Conservation (phyloP, 2,888 invertebrate genomes). For the Microctonus brassicae region DNA sequence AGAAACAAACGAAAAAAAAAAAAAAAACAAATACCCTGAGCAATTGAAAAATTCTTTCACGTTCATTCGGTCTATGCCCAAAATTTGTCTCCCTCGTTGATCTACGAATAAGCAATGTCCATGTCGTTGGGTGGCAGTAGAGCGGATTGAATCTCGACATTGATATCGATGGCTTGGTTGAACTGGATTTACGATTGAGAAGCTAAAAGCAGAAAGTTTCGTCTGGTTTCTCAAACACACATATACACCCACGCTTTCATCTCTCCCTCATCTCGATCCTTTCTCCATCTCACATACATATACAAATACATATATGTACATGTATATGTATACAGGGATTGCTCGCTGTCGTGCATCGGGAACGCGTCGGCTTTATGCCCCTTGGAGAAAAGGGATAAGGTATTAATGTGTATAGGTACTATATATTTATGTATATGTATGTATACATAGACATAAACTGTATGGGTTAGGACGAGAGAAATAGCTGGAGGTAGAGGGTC, state of each 20-base stretch:
- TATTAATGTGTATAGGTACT: conserved; percentile 10
- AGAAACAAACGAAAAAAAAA: no score
- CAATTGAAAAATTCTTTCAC: conserved; percentile 28
- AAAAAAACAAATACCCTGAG: conserved; percentile 9
- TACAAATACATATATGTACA: no score
- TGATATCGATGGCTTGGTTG: conserved; percentile 44
- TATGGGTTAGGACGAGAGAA: neutral
- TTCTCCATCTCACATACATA: conserved; percentile 1
- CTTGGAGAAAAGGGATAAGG: conserved; percentile 13
- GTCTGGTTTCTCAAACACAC: neutral
- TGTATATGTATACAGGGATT: no score
- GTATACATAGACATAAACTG: neutral
- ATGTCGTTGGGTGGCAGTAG: conserved; percentile 30
- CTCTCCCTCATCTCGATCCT: neutral
- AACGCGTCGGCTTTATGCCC: conserved; percentile 1
- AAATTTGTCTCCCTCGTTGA: conserved; percentile 37
- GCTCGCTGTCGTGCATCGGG: conserved; percentile 13
- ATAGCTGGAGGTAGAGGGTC: conserved; percentile 38
- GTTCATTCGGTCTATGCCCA: conserved; percentile 5
- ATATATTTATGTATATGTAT: neutral
- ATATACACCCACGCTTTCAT: neutral
- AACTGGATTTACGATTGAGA: conserved; percentile 45
- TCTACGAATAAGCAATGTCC: conserved; percentile 41
- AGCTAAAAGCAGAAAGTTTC: conserved; percentile 29
- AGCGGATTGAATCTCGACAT: conserved; percentile 43